These are phyloP conservation scores for Gadus macrocephalus DNA, from an alignment of 2,113 vertebrate species.

Conservation along the genomic window DNA sequence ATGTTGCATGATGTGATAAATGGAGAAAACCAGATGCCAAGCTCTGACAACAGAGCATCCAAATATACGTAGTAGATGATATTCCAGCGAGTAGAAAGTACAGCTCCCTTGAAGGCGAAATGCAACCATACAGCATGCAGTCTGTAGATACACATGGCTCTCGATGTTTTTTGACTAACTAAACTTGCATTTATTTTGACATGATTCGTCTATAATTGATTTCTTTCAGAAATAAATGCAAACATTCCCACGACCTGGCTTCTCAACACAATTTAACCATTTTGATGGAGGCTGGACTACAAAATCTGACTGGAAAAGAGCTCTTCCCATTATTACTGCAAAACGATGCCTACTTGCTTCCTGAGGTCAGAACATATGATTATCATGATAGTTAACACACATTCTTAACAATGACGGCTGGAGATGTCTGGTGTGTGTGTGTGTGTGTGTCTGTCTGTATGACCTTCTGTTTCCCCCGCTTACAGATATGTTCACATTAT, in stretches of 20 bases:
- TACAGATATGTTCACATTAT: conserved; percentile 71
- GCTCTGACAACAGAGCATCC: neutral
- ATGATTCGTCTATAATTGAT: neutral
- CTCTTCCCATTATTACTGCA: conserved; percentile 72
- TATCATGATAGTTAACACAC: neutral
- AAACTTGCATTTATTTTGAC: neutral
- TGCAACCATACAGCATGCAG: too few species aligned
- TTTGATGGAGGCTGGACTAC: conserved; percentile 41
- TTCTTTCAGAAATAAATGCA: conserved; percentile 64
- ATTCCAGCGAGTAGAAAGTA: too few species aligned
- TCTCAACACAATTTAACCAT: conserved; percentile 43
- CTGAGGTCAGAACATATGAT: conserved; percentile 60
- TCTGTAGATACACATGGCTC: too few species aligned
- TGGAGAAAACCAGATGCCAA: neutral
- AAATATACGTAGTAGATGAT: neutral
- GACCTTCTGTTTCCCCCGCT: neutral
- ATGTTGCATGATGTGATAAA: too few species aligned
- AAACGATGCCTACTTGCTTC: conserved; percentile 70
- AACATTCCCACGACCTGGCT: conserved; percentile 55
- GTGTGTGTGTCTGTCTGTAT: neutral
- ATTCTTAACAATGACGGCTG: neutral
- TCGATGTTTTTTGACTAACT: too few species aligned
- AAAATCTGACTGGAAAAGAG: conserved; percentile 50
- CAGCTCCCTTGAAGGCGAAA: too few species aligned
- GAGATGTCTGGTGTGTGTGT: neutral